phyloP scores from a whole-genome alignment of 2,797 vertebrate genomes.

The Galaxias olidus region DNA sequence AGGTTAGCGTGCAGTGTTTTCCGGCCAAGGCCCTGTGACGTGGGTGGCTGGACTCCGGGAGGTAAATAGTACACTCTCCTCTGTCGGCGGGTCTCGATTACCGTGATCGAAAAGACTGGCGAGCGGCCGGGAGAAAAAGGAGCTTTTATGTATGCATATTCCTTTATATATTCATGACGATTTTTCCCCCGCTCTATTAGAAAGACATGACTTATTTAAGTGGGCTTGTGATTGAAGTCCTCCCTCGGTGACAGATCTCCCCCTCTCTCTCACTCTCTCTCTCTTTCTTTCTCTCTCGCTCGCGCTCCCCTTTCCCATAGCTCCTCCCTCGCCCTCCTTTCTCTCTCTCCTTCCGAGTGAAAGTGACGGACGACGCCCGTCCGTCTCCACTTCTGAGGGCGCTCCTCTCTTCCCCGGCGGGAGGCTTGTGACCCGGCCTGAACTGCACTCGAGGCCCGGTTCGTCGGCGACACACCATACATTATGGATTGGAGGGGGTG shows the following conservation, averaged over 20 bases:
- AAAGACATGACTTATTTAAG: conserved; percentile 47
- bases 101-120: conserved; percentile 44
- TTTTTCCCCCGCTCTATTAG: conserved; percentile 39
- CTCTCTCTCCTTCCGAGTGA: conserved; percentile 47
- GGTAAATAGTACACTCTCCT: no score
- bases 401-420: no score
- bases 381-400: conserved; percentile 31
- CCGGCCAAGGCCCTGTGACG: no score
- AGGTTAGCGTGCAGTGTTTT: no score
- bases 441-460: conserved; percentile 41
- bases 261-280: conserved; percentile 40
- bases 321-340: conserved; percentile 32
- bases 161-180: conserved; percentile 47
- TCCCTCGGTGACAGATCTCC: conserved; percentile 40
- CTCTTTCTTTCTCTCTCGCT: conserved; percentile 44
- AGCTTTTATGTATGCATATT: conserved; percentile 44
- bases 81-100: background rate
- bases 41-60: no score
- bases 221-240: conserved; percentile 47
- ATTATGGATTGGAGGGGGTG: conserved; percentile 37
- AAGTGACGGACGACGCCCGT: conserved; percentile 55
- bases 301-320: background rate
- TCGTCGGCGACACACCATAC: conserved; percentile 37
- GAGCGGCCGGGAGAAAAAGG: conserved; percentile 43
- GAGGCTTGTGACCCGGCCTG: conserved; percentile 41